A percentile compares a stretch with the other conserved stretches of the same genome.
phyloP scores from a whole-genome alignment of 2,113 vertebrate species.

The Corydoras maculifer region DNA sequence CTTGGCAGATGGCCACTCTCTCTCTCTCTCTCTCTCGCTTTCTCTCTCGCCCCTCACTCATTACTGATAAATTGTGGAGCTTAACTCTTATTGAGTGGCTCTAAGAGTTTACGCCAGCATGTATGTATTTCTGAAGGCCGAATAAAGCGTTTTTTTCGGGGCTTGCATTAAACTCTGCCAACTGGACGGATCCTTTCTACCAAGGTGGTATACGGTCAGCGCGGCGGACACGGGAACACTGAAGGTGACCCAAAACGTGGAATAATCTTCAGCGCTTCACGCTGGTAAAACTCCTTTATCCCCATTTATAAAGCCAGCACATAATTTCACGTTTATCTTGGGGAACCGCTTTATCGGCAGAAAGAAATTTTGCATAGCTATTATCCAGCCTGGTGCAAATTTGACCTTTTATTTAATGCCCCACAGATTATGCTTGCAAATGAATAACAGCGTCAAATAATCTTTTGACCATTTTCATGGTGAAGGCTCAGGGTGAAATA shows the following conservation, averaged over 20 bases:
- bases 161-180: constrained; percentile 9
- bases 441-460: constrained; percentile 3
- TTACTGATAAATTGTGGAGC: constrained; percentile 32
- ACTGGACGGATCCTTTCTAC: constrained; percentile 53
- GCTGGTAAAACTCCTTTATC: constrained; percentile 1
- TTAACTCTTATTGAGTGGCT: constrained; percentile 26
- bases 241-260: constrained; percentile 54
- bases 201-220: constrained; percentile 52
- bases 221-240: constrained; percentile 57
- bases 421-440: not conserved
- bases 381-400: not conserved
- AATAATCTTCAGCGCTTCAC: not conserved
- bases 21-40: not conserved
- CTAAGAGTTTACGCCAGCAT: constrained; percentile 32
- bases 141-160: constrained; percentile 36
- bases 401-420: not conserved
- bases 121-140: constrained; percentile 43
- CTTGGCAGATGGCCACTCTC: constrained; percentile 38
- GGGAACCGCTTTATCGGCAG: constrained; percentile 9
- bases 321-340: constrained; percentile 16
- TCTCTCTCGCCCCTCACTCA: constrained; percentile 33
- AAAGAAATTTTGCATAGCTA: constrained; percentile 14
- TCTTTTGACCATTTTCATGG: not conserved
- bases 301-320: constrained; percentile 2
- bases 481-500: not conserved